A percentile compares a stretch with the other conserved stretches of the same genome.
Evolutionary conservation across 1,140 invertebrate genomes (phyloP).

Genomic region (Pinna nobilis): DNA sequence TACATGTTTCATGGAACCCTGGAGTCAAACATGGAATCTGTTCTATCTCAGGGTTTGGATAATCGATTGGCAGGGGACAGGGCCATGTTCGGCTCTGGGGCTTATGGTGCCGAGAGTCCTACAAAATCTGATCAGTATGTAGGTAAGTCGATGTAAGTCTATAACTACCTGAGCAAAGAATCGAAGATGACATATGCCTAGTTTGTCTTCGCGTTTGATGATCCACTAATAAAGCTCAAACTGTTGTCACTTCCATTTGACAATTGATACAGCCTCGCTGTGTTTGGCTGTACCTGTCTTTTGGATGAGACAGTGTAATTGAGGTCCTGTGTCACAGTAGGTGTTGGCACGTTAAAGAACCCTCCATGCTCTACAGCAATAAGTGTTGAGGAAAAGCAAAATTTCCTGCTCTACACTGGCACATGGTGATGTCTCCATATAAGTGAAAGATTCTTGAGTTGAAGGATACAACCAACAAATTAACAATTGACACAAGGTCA

Average conservation of each 20-base stretch:
- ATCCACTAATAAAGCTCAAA: too few relatives aligned
- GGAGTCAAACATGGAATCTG: conserved; percentile 36
- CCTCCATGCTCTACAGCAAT: too few relatives aligned
- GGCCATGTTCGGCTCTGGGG: conserved; percentile 61
- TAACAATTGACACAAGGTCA: conserved; percentile 6
- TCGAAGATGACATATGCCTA: not conserved
- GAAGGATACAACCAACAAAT: conserved; percentile 1
- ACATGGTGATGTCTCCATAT: too few relatives aligned
- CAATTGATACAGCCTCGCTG: not conserved
- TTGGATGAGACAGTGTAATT: too few relatives aligned
- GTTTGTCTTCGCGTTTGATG: not conserved
- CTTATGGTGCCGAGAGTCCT: conserved; percentile 61
- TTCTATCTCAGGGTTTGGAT: conserved; percentile 54
- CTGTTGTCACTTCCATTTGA: conserved; percentile 15
- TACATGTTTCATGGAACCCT: conserved; percentile 67
- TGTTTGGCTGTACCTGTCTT: too few relatives aligned
- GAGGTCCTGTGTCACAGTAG: too few relatives aligned
- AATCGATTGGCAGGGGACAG: conserved; percentile 42
- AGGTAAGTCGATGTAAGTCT: conserved; percentile 48
- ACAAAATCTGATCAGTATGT: conserved; percentile 67
- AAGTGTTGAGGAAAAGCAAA: too few relatives aligned
- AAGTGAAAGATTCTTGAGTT: not conserved
- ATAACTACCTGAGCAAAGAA: not conserved
- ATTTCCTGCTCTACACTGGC: too few relatives aligned
- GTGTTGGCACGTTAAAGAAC: too few relatives aligned